These are phyloP conservation scores for Drosophila pandora DNA, from an alignment of 1,140 invertebrate species.

Conservation along the genomic window DNA sequence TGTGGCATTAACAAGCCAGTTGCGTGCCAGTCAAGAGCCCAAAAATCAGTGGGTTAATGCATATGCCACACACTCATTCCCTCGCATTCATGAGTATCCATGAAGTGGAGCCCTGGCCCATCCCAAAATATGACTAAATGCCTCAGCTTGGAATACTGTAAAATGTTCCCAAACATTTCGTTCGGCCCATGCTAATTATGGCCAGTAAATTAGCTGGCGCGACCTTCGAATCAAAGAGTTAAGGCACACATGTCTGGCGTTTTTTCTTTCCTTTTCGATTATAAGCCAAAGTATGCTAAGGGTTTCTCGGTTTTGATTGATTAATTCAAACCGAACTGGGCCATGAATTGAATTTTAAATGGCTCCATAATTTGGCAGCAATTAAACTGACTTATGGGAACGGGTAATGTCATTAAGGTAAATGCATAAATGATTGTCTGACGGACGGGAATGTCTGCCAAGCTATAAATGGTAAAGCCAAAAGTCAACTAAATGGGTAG, in stretches of 20 bases:
- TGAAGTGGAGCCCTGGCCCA: constrained; percentile 23
- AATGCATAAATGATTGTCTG: neutral
- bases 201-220: constrained; percentile 64
- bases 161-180: constrained; percentile 58
- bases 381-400: constrained; percentile 44
- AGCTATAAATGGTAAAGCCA: neutral
- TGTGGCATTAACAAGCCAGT: constrained; percentile 28
- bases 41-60: constrained; percentile 69
- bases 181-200: constrained; percentile 65
- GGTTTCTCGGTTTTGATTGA: constrained; percentile 65
- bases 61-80: constrained; percentile 46
- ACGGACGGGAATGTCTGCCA: neutral
- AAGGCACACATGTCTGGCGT: constrained; percentile 34
- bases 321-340: constrained; percentile 69
- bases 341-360: constrained; percentile 75
- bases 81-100: constrained; percentile 70
- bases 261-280: constrained; percentile 34
- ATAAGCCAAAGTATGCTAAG: constrained; percentile 27
- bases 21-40: constrained; percentile 54
- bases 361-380: constrained; percentile 64
- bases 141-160: constrained; percentile 60
- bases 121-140: constrained; percentile 51
- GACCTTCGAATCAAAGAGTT: constrained; percentile 67
- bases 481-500: neutral
- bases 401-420: constrained; percentile 5